phyloP scores from a whole-genome alignment of 2,888 invertebrate genomes.

The Tipula lateralis region DNA sequence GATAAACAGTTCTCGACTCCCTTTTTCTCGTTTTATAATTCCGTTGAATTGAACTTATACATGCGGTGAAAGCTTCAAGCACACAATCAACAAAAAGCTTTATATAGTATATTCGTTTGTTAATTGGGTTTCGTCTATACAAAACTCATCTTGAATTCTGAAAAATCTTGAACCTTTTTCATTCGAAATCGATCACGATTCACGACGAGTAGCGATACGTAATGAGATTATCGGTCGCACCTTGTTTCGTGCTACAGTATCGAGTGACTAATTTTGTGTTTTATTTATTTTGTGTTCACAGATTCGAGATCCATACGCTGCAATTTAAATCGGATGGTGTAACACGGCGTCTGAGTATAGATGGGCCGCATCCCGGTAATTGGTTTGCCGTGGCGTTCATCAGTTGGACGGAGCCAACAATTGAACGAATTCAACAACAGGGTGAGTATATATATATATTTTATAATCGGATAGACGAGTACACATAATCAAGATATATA shows the following conservation, averaged over 20 bases:
- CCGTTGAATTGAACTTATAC: neutral
- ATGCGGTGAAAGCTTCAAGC: neutral
- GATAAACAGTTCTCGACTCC: neutral
- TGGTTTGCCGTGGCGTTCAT: conserved; percentile 78
- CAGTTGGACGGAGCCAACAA: conserved; percentile 69
- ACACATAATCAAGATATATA: too few species aligned
- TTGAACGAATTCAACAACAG: conserved; percentile 68
- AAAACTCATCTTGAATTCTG: too few species aligned
- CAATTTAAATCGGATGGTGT: conserved; percentile 59
- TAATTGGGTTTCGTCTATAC: neutral
- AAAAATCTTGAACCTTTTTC: too few species aligned
- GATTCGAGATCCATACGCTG: conserved; percentile 54
- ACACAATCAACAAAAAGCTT: neutral
- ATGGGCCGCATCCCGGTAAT: conserved; percentile 66
- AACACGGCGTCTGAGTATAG: conserved; percentile 56
- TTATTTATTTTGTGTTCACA: conserved; percentile 36
- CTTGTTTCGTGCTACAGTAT: too few species aligned
- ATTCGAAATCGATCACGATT: too few species aligned
- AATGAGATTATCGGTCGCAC: too few species aligned
- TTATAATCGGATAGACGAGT: too few species aligned
- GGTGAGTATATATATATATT: conserved; percentile 52
- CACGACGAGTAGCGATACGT: too few species aligned
- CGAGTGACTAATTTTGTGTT: too few species aligned
- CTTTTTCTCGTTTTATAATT: neutral
- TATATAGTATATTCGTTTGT: neutral